Evolutionary conservation across 2,797 vertebrate species (phyloP), one percentile per base, ranked within the genome.

Genomic region (Pelodytes ibericus): DNA sequence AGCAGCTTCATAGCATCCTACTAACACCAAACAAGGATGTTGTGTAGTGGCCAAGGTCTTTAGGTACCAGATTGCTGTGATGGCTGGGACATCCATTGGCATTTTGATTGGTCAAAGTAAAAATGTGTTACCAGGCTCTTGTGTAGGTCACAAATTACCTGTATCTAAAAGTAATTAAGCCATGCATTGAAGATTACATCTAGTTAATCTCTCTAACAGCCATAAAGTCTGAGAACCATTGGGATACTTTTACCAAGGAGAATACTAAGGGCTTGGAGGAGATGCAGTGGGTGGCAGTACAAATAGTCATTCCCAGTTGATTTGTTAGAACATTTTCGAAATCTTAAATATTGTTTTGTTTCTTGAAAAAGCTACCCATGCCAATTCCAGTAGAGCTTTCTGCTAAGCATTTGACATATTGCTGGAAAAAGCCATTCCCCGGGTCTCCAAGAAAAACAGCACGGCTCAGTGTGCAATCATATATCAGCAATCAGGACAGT

Each of bases 401-500:
- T 31, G 75, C 58, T 0, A 47, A 44, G 66, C 73, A 53, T 69
- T 71, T 82, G 83, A 84, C 81, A 79, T 49, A 75, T 79, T 77
- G 80, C 80, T 82, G 84, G 83, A 86, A 84, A 82, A 68, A 63
- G 71, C 56, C 27, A 44, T 64, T 58, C 3, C 0, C 0, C 3
- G 22, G 27, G 1, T 61, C 67, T 63, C 83, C 84, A 85, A 84
- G 64, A 77, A 81, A 39, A 88, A 86, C 81, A 87, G 77, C 56
- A 71, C n/a, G 71, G 74, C 73, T 73, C 76, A 57, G 20, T 6
- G 56, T 7, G 53, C 70, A 72, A 31, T 79, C 83, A 1, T 84
- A 81, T 22, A 82, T 85, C 82, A 65, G 56, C 79, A 64, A 79
- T 78, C 79, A 66, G 68, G 83, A 73, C 0, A 24, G 81, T 75